Conservation (phyloP, 2,888 invertebrate genomes). For the Standfussiana lucernea region DNA sequence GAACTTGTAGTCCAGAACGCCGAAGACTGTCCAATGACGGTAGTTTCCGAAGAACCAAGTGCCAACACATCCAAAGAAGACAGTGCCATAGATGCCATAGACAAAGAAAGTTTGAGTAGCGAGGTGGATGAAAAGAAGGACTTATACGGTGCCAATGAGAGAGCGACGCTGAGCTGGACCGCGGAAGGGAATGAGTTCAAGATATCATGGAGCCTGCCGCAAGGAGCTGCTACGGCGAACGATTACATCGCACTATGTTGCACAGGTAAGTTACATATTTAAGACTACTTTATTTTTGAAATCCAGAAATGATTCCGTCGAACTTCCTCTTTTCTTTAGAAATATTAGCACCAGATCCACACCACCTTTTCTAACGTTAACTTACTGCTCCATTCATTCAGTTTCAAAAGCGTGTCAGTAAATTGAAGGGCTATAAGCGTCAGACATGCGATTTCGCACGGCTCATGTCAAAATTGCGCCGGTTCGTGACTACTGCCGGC, state of each 20-base stretch:
- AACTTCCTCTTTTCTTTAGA: neutral
- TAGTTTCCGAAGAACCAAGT: constrained; percentile 73
- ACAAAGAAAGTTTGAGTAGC: constrained; percentile 70
- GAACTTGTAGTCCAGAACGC: constrained; percentile 49
- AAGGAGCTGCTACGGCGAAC: constrained; percentile 78
- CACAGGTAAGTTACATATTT: constrained; percentile 86
- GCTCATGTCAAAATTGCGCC: constrained; percentile 21
- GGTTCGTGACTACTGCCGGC: constrained; percentile 20
- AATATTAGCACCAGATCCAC: neutral
- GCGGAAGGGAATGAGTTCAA: constrained; percentile 83
- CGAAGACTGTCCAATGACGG: constrained; percentile 53
- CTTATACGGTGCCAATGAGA: constrained; percentile 65
- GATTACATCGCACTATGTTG: constrained; percentile 91
- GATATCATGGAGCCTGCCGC: constrained; percentile 87
- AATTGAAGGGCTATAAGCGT: constrained; percentile 7
- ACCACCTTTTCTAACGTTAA: neutral
- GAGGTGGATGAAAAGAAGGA: constrained; percentile 64
- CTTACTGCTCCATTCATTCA: neutral
- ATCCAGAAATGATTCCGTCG: neutral
- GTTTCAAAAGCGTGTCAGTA: constrained; percentile 1
- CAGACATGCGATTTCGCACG: constrained; percentile 17
- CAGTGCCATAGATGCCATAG: constrained; percentile 81
- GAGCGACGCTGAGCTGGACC: constrained; percentile 80
- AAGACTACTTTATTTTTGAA: neutral
- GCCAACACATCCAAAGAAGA: constrained; percentile 79